A percentile compares a stretch with the other conserved stretches of the same genome.
phyloP scores from a whole-genome alignment of 37 sponge, comb jelly and placozoan genomes.

The Spongia lamella region DNA sequence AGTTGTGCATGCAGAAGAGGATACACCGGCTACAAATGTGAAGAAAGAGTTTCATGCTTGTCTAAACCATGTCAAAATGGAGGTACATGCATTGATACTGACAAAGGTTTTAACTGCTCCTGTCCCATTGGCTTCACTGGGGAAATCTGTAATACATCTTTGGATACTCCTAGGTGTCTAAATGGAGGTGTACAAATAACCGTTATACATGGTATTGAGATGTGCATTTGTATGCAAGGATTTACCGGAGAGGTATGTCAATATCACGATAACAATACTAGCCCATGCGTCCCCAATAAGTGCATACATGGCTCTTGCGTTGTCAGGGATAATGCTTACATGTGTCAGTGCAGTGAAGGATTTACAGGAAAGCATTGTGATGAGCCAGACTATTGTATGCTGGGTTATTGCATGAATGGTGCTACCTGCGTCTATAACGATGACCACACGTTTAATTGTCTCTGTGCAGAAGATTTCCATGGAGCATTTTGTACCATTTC shows the following conservation, averaged over 20 bases:
- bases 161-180: neutral
- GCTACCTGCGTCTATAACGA: conserved; percentile 1
- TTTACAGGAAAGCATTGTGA: conserved; percentile 18
- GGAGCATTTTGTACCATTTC: conserved; percentile 8
- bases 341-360: neutral
- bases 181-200: conserved; percentile 6
- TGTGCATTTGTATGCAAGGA: neutral
- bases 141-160: neutral
- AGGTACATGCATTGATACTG: neutral
- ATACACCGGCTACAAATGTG: too few species aligned
- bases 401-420: conserved; percentile 11
- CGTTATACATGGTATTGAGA: neutral
- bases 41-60: too few species aligned
- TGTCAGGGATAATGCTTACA: neutral
- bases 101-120: neutral
- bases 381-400: neutral
- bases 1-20: too few species aligned
- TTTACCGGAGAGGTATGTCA: neutral
- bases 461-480: neutral
- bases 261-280: neutral
- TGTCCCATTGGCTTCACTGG: neutral
- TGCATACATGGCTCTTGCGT: conserved; percentile 10
- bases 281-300: neutral
- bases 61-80: too few species aligned
- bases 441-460: conserved; percentile 1